Percentiles rank a stretch among this genome's conserved stretches.
Evolutionary conservation across 2,888 invertebrate genomes (phyloP).

Genomic region (Cerastis leucographa): DNA sequence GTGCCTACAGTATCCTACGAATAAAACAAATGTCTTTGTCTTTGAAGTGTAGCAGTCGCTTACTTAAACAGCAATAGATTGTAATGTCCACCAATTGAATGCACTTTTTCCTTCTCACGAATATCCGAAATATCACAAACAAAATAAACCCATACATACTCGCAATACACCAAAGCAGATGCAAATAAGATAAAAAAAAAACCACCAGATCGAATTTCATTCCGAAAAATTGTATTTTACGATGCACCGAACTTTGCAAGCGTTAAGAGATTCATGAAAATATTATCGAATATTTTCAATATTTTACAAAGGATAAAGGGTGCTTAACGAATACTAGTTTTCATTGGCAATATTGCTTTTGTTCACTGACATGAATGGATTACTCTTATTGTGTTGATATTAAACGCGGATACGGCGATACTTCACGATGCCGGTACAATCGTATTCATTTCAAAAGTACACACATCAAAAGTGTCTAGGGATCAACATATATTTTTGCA

Average conservation of each 20-base stretch:
- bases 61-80: neutral
- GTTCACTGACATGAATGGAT: constrained; percentile 84
- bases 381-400: constrained; percentile 79
- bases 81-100: neutral
- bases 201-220: neutral
- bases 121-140: neutral
- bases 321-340: constrained; percentile 85
- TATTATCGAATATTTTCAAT: constrained; percentile 74
- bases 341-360: constrained; percentile 86
- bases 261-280: constrained; percentile 52
- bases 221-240: constrained; percentile 10
- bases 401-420: constrained; percentile 74
- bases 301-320: constrained; percentile 78
- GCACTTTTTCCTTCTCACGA: neutral
- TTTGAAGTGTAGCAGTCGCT: no score
- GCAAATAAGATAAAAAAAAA: neutral
- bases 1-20: no score
- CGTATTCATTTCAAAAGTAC: constrained; percentile 53
- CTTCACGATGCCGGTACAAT: constrained; percentile 73
- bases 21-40: no score
- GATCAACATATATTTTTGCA: no score
- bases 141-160: neutral
- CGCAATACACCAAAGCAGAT: neutral
- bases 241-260: constrained; percentile 22
- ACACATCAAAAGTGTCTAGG: no score